A percentile compares a stretch with the other conserved stretches of the same genome.
Conservation (phyloP, 2,888 invertebrate species). For the Nephrotoma appendiculata region DNA sequence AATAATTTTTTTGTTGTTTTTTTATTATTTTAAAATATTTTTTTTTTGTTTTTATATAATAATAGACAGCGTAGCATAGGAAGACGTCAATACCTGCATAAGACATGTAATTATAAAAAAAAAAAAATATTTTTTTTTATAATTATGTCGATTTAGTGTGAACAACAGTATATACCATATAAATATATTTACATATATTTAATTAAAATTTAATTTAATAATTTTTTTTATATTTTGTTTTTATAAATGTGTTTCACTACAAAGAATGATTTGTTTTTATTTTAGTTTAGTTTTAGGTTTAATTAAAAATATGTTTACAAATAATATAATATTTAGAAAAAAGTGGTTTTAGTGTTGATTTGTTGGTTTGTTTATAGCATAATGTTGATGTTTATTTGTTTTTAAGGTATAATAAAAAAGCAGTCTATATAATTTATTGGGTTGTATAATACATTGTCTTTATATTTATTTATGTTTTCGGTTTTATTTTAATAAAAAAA, state of each 20-base stretch:
- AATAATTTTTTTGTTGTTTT: conserved; percentile 7
- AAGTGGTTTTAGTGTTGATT: background rate
- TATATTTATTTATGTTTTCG: background rate
- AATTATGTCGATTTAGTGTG: conserved; percentile 34
- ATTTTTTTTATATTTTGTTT: background rate
- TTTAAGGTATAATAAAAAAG: background rate
- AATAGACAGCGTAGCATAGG: conserved; percentile 37
- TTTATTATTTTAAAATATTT: background rate
- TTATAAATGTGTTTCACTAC: background rate
- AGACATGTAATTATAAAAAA: conserved; percentile 24
- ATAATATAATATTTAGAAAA: background rate
- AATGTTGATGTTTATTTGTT: background rate
- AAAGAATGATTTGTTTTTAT: conserved; percentile 33
- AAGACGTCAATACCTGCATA: conserved; percentile 37
- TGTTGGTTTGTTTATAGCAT: background rate
- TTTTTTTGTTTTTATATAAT: conserved; percentile 14
- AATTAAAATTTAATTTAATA: background rate
- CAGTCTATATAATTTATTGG: background rate
- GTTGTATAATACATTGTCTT: background rate
- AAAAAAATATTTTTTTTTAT: conserved; percentile 13
- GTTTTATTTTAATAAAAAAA: background rate
- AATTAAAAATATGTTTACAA: background rate
- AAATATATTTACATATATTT: conserved; percentile 21
- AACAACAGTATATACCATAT: conserved; percentile 26
- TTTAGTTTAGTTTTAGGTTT: conserved; percentile 1